phyloP scores from a whole-genome alignment of 2,113 vertebrate species.

The Serinus canaria region DNA sequence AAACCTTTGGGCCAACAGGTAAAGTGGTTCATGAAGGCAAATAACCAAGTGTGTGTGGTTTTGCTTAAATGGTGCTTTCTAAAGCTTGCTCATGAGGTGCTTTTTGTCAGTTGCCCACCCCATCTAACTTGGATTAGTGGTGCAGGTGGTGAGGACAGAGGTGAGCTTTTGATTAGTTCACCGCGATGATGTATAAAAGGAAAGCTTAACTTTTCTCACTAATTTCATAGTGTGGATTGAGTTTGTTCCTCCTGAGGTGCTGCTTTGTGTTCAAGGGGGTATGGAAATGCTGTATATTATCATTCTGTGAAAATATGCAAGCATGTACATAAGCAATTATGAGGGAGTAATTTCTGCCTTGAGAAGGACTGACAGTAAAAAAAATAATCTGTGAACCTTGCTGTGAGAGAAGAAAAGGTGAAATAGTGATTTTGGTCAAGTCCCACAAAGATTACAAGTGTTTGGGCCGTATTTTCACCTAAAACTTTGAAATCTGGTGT shows the following conservation, averaged over 20 bases:
- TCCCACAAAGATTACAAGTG: background rate
- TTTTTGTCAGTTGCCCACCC: background rate
- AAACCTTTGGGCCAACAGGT: constrained; percentile 86
- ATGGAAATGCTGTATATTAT: background rate
- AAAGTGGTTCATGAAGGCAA: background rate
- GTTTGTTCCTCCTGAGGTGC: background rate
- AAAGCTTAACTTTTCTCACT: background rate
- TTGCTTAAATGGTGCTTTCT: background rate
- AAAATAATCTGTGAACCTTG: background rate
- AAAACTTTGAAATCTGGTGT: background rate
- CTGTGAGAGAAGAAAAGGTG: background rate
- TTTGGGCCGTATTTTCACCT: background rate
- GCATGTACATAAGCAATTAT: rapidly evolving
- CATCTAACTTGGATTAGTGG: background rate
- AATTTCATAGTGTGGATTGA: background rate
- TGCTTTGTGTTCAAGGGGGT: background rate
- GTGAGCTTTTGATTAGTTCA: background rate
- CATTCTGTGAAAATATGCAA: background rate
- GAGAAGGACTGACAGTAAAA: background rate
- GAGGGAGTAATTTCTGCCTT: background rate
- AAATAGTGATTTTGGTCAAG: background rate
- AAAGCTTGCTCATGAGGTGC: rapidly evolving
- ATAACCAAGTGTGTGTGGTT: background rate
- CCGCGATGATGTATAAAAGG: background rate
- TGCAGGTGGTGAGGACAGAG: background rate